These are phyloP conservation scores for Agonopterix heracliana DNA, from an alignment of 2,888 invertebrate genomes.

Conservation along the genomic window DNA sequence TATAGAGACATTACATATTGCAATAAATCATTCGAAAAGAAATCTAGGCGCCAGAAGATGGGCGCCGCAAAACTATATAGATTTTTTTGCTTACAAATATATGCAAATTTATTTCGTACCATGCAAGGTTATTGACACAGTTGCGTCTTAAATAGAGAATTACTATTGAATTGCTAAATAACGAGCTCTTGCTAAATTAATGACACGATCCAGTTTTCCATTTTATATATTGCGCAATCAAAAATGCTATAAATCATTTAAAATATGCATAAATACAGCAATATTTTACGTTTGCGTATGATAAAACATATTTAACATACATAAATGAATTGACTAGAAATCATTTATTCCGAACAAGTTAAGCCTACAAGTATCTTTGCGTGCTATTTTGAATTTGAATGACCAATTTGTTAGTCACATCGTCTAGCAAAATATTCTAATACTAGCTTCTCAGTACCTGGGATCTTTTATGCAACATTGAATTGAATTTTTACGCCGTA, in stretches of 20 bases:
- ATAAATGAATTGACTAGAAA: constrained; percentile 12
- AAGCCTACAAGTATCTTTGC: constrained; percentile 21
- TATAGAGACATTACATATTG: constrained; percentile 12
- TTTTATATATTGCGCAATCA: constrained; percentile 33
- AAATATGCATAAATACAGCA: constrained; percentile 19
- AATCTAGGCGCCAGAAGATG: constrained; percentile 17
- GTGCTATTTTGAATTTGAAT: constrained; percentile 44
- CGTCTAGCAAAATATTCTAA: too few relatives aligned
- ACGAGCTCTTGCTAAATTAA: constrained; percentile 48
- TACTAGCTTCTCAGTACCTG: too few relatives aligned
- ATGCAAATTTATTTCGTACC: constrained; percentile 58
- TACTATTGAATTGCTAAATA: constrained; percentile 54
- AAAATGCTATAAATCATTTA: constrained; percentile 38
- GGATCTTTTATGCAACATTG: too few relatives aligned
- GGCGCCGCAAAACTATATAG: constrained; percentile 7
- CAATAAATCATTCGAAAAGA: constrained; percentile 34
- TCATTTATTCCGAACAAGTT: constrained; percentile 37
- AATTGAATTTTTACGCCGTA: neutral
- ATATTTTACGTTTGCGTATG: constrained; percentile 25
- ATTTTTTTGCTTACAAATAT: constrained; percentile 50
- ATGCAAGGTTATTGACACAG: constrained; percentile 69
- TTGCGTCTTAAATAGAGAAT: constrained; percentile 49
- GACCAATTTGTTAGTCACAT: constrained; percentile 30
- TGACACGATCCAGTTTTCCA: constrained; percentile 49
- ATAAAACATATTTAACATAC: constrained; percentile 22